Evolutionary conservation across 2,888 invertebrate genomes (phyloP).

Genomic region (Tenodera sinensis): DNA sequence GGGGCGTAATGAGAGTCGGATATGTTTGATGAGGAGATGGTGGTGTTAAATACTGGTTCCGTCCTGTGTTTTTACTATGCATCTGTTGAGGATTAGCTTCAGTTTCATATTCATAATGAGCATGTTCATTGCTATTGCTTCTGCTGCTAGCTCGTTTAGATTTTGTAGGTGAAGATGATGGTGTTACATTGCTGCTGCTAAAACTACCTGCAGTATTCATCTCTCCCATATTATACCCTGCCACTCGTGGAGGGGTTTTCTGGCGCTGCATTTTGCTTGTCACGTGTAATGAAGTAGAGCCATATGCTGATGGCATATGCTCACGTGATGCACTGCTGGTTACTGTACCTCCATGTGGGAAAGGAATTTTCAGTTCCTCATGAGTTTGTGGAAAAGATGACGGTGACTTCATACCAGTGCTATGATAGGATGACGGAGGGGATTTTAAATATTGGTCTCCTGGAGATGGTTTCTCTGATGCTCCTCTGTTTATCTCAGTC

Average conservation of each 20-base stretch:
- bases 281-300: not conserved
- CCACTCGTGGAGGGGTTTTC: not conserved
- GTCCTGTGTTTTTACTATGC: not conserved
- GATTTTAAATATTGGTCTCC: conserved; percentile 14
- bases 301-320: not conserved
- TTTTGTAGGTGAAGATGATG: not conserved
- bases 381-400: not conserved
- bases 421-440: not conserved
- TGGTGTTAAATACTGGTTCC: not conserved
- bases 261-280: not conserved
- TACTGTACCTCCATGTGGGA: not conserved
- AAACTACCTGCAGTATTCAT: not conserved
- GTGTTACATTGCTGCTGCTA: not conserved
- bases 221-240: not conserved
- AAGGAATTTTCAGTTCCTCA: not conserved
- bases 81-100: not conserved
- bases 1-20: not conserved
- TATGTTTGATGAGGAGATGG: not conserved
- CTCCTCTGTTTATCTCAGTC: not conserved
- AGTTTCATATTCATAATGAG: conserved; percentile 1
- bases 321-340: not conserved
- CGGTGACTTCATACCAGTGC: not conserved
- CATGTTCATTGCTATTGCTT: not conserved
- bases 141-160: not conserved
- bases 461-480: not conserved